Base-by-base conservation (phyloP, 2,797 vertebrate genomes). In the Danionella dracula region DNA sequence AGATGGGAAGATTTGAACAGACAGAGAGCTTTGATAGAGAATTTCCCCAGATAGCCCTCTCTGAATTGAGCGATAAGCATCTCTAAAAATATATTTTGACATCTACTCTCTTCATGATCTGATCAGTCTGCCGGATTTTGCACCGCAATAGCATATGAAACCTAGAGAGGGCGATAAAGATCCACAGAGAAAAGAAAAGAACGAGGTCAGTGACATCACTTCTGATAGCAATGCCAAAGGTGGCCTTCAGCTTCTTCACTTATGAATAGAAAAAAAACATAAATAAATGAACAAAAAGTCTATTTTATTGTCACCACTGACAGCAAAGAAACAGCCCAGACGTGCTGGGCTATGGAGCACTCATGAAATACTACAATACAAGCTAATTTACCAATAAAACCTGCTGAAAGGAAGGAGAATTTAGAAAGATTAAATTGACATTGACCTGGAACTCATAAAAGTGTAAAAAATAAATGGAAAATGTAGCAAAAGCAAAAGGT, bases 151-250 rank as follows among this genome's bases (percentile, higher is more conserved):
- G 69, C 32, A 23, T 0, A 0, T 4, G 12, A 4, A 15, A 16
- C 68, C 82, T 81, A 76, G 72, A 85, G 87, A 72, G 83, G 84
- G 87, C 59, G 80, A 85, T 76, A 87, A 65, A 82, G 82, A 64
- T 73, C 79, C 78, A 80, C 79, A 38, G 12, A 1, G 38, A 31
- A 57, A 44, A 34, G 32, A n/a, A 4, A 21, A 15, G 35, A 48
- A 38, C 9, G 7, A 13, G 45, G 55, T 49, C 59, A 44, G 48
- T 65, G 48, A 27, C 42, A 69, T 59, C 53, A 61, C 46, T 61
- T 66, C 55, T 61, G 44, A 64, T 66, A 50, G 64, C 59, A 49
- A 35, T 58, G 62, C 42, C 46, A 60, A 51, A 68, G n/a, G 50
- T 42, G 40, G 55, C 59, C 65, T 71, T 70, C 59, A 59, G 65